phyloP scores from a whole-genome alignment of 2,797 vertebrate genomes.

The Siniperca obscura region DNA sequence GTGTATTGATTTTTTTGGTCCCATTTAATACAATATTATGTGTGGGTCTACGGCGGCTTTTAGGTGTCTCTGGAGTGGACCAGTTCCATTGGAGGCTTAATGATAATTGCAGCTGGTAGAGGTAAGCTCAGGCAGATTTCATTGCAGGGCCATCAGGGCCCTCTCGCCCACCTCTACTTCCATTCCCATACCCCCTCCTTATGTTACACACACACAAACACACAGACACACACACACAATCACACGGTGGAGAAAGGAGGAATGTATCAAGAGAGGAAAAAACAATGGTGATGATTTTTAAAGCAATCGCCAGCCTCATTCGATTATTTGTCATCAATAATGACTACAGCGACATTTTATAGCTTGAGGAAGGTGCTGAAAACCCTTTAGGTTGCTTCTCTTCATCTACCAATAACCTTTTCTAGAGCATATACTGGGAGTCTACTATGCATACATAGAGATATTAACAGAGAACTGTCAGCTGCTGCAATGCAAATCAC shows the following conservation, averaged over 20 bases:
- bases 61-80: conserved; percentile 86
- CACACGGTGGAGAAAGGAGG: conserved; percentile 53
- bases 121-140: conserved; percentile 85
- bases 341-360: conserved; percentile 58
- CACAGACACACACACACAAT: conserved; percentile 28
- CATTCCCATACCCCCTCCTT: conserved; percentile 79
- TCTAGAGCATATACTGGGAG: conserved; percentile 22
- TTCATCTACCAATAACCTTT: conserved; percentile 60
- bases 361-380: conserved; percentile 45
- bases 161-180: conserved; percentile 80
- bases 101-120: conserved; percentile 87
- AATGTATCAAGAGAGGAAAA: conserved; percentile 47
- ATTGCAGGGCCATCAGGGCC: conserved; percentile 78
- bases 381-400: conserved; percentile 51
- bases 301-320: conserved; percentile 52
- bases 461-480: conserved; percentile 74
- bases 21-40: conserved; percentile 90
- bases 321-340: conserved; percentile 44
- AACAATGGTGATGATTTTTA: conserved; percentile 51
- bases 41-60: conserved; percentile 85
- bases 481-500: conserved; percentile 80
- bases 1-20: conserved; percentile 89
- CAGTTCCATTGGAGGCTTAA: conserved; percentile 85
- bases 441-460: conserved; percentile 57
- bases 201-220: conserved; percentile 56